Evolutionary conservation across 2,113 vertebrate species (phyloP), one percentile per base, ranked within the genome.

Genomic region (Osmerus mordax): DNA sequence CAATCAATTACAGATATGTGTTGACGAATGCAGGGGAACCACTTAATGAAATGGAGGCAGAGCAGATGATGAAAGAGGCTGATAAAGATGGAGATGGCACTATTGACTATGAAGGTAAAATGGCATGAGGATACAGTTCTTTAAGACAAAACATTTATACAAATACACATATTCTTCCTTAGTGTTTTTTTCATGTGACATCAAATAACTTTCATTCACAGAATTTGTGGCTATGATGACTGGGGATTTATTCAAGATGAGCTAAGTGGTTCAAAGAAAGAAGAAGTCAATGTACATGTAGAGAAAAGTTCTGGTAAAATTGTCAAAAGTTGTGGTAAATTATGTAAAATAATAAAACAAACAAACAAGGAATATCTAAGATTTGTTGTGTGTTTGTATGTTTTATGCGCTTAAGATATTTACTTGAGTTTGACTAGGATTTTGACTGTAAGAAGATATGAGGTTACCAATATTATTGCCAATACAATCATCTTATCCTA

Each of bases 201-300:
- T 56, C 54, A 11, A 56, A n/a, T n/a, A 52, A 1, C 15, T 76
- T 75, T n/a, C 47, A 73, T 74, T 73, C 71, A 51, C 72, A 90
- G 90, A 89, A 81, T 91, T 90, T 65, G 84, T 92, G 76, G 89
- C 87, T 70, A 87, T 88, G 88, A 91, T 92, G 90, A 93, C 89
- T 0, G 82, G 87, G 32, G 78, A 91, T 83, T 90, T 89, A 32
- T 92, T 93, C 75, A 92, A 89, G 78, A 84, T 92, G 83, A 89
- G 77, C 52, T 87, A 84, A 84, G 21, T 77, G 74, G 64, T 47
- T 68, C 25, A 63, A 66, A 54, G 28, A 75, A 69, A 9, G 15
- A 63, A 29, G 5, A 25, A 28, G n/a, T 3, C 15, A 71, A 55
- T 1, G 23, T 19, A 16, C 9, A 11, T 6, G 61, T 15, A 28